Base-by-base conservation (phyloP, 1,140 invertebrate species). In the Cotesia typhae region DNA sequence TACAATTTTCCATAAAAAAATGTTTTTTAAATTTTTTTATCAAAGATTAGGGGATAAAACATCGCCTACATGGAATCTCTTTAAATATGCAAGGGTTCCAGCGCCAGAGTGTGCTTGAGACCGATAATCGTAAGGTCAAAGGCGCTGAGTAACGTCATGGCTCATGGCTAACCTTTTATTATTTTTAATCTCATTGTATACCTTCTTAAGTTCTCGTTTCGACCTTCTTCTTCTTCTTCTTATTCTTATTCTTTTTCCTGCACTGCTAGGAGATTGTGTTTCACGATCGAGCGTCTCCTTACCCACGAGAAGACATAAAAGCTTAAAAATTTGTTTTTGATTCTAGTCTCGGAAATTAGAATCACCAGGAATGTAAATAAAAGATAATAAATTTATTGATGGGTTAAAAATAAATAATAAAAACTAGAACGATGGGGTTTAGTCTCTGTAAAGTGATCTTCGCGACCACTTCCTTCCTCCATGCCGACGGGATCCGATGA, bases 381-480 rank as follows among this genome's bases (percentile, higher is more conserved):
- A 41, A 51, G 47, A 63, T 17, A 36, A 61, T 52, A 52, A 52
- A 28, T 17, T n/a, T 17, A 51, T 66, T 51, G 38, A 17, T 10
- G 28, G 55, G 20, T 35, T 51, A 52, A 37, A 65, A 70, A 60
- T 64, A 65, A 68, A 28, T 36, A 63, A 38, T 63, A 38, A 10
- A 5, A 41, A 47, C 59, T 20, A 35, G 59, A 20, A 9, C 60
- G 38, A 65, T 55, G 47, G 47, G 53, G 70, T 71, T 52, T 67
- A 47, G 59, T 53, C 74, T 14, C 64, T 84, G 85, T 85, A 86
- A 87, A 84, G 79, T 77, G 84, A 86, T 85, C 82, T 82, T 75
- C 67, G 71, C 77, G 82, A 87, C 85, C 85, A 87, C 85, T 87
- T 86, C 85, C 85, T 87, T 84, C 83, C 84, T 84, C 78, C 77